These are phyloP conservation scores for Caenorhabditis macrosperma DNA, from an alignment of 2,888 invertebrate species.

Conservation along the genomic window DNA sequence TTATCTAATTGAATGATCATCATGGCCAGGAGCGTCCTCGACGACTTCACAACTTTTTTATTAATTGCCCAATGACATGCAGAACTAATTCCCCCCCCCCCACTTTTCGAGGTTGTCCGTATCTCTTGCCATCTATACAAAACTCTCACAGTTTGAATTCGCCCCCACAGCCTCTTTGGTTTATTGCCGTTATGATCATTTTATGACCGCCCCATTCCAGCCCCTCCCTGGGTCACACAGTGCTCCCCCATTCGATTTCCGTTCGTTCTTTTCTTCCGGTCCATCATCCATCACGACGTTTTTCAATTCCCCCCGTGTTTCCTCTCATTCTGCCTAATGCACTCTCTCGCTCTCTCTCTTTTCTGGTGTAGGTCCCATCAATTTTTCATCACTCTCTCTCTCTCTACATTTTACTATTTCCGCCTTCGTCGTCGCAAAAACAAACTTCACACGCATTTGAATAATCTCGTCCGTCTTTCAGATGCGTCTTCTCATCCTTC, in stretches of 20 bases:
- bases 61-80: conserved; percentile 55
- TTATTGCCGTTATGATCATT: neutral
- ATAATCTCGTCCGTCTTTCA: too few relatives aligned
- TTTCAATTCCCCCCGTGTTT: conserved; percentile 16
- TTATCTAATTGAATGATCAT: conserved; percentile 55
- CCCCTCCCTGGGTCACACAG: neutral
- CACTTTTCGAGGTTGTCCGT: neutral
- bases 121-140: neutral
- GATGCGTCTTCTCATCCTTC: conserved; percentile 27
- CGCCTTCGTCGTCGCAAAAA: conserved; percentile 11
- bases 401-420: conserved; percentile 13
- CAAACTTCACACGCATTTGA: conserved; percentile 18
- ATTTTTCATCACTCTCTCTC: conserved; percentile 45
- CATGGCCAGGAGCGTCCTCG: conserved; percentile 26
- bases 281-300: neutral
- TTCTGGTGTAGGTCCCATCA: conserved; percentile 8
- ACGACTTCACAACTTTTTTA: conserved; percentile 48
- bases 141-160: neutral
- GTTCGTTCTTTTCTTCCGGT: neutral
- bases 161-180: neutral
- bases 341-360: neutral
- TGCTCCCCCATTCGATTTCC: neutral
- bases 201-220: neutral
- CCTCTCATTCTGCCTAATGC: conserved; percentile 10
- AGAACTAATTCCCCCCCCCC: conserved; percentile 33